A percentile compares a stretch with the other conserved stretches of the same genome.
phyloP scores from a whole-genome alignment of 1,140 invertebrate species.

The Drosophila truncata region DNA sequence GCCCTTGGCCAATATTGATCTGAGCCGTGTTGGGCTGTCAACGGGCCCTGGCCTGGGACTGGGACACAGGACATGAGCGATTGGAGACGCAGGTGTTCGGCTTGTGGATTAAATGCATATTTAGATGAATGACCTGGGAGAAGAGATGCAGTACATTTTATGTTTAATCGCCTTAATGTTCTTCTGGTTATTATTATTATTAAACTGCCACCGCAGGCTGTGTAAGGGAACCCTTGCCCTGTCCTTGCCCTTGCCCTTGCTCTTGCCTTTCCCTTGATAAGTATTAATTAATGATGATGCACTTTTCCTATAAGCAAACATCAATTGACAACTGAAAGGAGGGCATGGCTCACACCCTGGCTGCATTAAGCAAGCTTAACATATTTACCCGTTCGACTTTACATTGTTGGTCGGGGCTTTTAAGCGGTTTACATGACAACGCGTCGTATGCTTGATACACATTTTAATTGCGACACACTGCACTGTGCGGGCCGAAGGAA shows the following conservation, averaged over 20 bases:
- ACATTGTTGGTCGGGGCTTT: slow-evolving; percentile 41
- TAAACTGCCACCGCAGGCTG: slow-evolving; percentile 28
- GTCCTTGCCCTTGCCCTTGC: not conserved
- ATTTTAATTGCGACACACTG: slow-evolving; percentile 72
- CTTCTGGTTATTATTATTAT: slow-evolving; percentile 29
- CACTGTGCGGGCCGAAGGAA: slow-evolving; percentile 16
- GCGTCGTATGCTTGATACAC: slow-evolving; percentile 60
- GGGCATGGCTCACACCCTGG: not conserved
- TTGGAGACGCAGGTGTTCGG: slow-evolving; percentile 34
- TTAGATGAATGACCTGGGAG: slow-evolving; percentile 18
- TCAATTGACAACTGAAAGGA: slow-evolving; percentile 16
- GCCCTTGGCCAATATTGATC: slow-evolving; percentile 52
- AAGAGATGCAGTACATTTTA: slow-evolving; percentile 14
- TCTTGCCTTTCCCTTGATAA: not conserved
- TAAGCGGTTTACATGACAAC: slow-evolving; percentile 71
- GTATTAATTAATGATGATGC: slow-evolving; percentile 46
- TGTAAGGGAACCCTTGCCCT: not conserved
- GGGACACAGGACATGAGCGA: slow-evolving; percentile 26
- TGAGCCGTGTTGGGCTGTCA: slow-evolving; percentile 45
- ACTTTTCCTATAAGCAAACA: slow-evolving; percentile 37
- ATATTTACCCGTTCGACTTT: slow-evolving; percentile 52
- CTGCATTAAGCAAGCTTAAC: slow-evolving; percentile 57
- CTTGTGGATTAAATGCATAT: slow-evolving; percentile 42
- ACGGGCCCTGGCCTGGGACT: slow-evolving; percentile 17
- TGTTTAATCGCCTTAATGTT: slow-evolving; percentile 45